Evolutionary conservation across 1,140 invertebrate genomes (phyloP).

Genomic region (Nymphalis io): DNA sequence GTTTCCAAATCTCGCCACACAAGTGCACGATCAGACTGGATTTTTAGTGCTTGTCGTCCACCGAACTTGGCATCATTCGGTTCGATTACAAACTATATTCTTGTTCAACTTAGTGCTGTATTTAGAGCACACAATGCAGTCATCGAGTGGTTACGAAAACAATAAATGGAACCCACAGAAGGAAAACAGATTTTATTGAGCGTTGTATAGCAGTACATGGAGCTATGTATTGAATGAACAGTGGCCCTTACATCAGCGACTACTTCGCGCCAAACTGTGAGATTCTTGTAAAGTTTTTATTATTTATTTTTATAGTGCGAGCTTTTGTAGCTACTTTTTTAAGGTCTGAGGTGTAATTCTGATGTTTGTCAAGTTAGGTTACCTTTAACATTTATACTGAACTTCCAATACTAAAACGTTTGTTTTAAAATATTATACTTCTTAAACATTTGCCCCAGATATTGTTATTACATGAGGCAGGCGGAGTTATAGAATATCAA

Average conservation of each 20-base stretch:
- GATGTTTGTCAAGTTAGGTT: constrained; percentile 20
- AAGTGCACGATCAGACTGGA: not conserved
- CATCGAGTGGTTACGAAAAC: not conserved
- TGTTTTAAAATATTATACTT: too few relatives aligned
- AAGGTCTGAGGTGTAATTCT: constrained; percentile 31
- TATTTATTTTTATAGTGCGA: constrained; percentile 42
- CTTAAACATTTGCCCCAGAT: too few relatives aligned
- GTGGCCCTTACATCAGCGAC: constrained; percentile 13
- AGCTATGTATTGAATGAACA: constrained; percentile 6
- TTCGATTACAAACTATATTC: not conserved
- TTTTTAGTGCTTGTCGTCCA: not conserved
- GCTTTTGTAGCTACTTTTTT: constrained; percentile 33
- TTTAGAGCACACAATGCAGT: too few relatives aligned
- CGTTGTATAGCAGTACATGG: not conserved
- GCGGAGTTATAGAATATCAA: too few relatives aligned
- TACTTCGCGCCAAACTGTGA: constrained; percentile 43
- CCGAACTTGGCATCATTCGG: not conserved
- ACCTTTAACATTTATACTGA: constrained; percentile 5
- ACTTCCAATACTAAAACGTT: not conserved
- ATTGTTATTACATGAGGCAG: too few relatives aligned
- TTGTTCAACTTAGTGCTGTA: too few relatives aligned
- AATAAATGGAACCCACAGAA: not conserved
- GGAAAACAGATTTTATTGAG: not conserved
- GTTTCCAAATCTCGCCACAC: constrained; percentile 12
- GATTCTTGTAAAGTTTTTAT: constrained; percentile 39